phyloP scores from a whole-genome alignment of 2,888 invertebrate species.

The Phoenoteleia sp. region DNA sequence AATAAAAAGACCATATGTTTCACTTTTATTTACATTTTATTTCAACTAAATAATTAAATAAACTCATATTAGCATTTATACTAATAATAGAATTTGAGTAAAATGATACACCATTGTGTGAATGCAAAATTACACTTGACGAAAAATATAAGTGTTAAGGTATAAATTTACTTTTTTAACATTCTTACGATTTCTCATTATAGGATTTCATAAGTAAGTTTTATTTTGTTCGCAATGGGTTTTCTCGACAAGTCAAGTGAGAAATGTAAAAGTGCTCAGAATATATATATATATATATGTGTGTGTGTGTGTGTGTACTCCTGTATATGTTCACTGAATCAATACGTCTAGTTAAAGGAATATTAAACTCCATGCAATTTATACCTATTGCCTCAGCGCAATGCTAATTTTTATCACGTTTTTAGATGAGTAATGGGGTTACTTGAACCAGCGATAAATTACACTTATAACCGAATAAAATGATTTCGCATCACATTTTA shows the following conservation, averaged over 20 bases:
- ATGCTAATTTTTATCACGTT: slow-evolving; percentile 39
- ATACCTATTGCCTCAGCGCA: background rate
- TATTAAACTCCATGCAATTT: slow-evolving; percentile 10
- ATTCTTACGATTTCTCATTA: background rate
- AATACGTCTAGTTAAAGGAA: slow-evolving; percentile 17
- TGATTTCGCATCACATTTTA: slow-evolving; percentile 44
- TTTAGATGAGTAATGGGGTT: slow-evolving; percentile 48
- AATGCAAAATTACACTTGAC: too few species aligned
- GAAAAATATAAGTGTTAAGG: too few species aligned
- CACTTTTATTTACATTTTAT: too few species aligned
- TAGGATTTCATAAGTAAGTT: slow-evolving; percentile 1
- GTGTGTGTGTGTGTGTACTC: too few species aligned
- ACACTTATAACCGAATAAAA: slow-evolving; percentile 43
- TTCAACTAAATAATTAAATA: too few species aligned
- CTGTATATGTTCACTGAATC: slow-evolving; percentile 12
- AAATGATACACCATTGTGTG: too few species aligned
- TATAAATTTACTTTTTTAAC: too few species aligned
- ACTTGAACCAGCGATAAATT: slow-evolving; percentile 46
- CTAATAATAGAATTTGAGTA: too few species aligned
- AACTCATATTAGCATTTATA: too few species aligned
- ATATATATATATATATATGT: too few species aligned
- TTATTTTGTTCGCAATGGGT: background rate
- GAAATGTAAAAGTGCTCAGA: slow-evolving; percentile 1
- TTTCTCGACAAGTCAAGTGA: background rate
- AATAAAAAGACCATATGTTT: too few species aligned